Evolutionary conservation across 2,113 vertebrate genomes (phyloP).

Genomic region (Carassius carassius): DNA sequence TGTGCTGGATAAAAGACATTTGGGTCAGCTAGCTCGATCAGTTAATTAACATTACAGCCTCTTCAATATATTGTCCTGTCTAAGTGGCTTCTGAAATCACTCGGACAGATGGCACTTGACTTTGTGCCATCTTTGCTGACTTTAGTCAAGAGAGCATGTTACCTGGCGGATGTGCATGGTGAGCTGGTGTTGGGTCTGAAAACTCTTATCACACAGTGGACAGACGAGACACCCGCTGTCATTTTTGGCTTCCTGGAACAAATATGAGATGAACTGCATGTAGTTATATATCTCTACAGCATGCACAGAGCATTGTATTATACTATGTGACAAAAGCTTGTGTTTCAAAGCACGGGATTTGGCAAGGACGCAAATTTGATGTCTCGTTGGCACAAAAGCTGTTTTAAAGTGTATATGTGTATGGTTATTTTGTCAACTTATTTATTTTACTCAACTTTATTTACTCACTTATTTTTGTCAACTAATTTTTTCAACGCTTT

Average conservation of each 20-base stretch:
- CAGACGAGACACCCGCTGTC: constrained; percentile 83
- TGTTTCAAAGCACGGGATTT: background rate
- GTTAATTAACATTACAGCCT: background rate
- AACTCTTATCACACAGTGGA: constrained; percentile 85
- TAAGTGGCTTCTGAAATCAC: background rate
- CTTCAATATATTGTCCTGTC: background rate
- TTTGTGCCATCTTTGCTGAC: background rate
- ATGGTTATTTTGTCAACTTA: background rate
- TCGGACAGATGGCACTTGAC: background rate
- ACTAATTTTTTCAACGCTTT: no score
- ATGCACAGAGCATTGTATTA: background rate
- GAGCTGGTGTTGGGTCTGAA: constrained; percentile 85
- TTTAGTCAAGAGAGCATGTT: background rate
- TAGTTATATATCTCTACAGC: background rate
- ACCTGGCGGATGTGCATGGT: constrained; percentile 93
- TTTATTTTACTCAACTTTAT: no score
- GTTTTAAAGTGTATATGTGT: background rate
- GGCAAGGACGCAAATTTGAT: background rate
- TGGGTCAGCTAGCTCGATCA: background rate
- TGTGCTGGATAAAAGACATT: constrained; percentile 78
- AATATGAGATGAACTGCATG: background rate
- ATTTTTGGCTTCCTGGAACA: constrained; percentile 82
- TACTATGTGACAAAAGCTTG: background rate
- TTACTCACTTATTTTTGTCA: no score
- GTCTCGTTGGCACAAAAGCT: background rate